phyloP scores from a whole-genome alignment of 2,113 vertebrate genomes.

The Machaerirhynchus nigripectus region DNA sequence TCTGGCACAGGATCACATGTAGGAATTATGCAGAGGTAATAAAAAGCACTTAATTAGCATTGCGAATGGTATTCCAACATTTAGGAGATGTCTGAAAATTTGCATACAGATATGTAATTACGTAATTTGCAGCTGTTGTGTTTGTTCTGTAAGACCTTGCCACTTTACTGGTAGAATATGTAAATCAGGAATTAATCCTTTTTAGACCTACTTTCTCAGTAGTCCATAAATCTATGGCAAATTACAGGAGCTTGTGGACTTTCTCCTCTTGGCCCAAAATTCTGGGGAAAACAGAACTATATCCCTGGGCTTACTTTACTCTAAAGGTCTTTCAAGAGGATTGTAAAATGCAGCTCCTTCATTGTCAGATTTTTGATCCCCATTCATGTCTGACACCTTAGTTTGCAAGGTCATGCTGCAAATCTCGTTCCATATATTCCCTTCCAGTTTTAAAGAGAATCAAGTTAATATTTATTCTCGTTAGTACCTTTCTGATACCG shows the following conservation, averaged over 20 bases:
- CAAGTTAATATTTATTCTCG: constrained; percentile 11
- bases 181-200: constrained; percentile 69
- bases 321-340: not conserved
- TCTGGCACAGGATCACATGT: constrained; percentile 76
- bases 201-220: constrained; percentile 39
- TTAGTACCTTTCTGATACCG: not conserved
- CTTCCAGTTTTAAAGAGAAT: not conserved
- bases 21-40: constrained; percentile 78
- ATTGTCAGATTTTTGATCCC: not conserved
- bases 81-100: constrained; percentile 78
- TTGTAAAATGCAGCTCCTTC: constrained; percentile 26
- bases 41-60: constrained; percentile 80
- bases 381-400: constrained; percentile 11
- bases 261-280: constrained; percentile 19
- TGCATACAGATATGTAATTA: constrained; percentile 83
- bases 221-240: constrained; percentile 51
- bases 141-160: constrained; percentile 74
- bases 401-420: not conserved
- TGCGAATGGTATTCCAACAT: constrained; percentile 77
- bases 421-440: constrained; percentile 1
- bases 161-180: constrained; percentile 72
- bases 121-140: constrained; percentile 81
- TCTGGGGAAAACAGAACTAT: not conserved
- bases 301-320: not conserved
- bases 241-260: not conserved